Base-by-base conservation (phyloP, 2,113 vertebrate species). In the Chaetodon auriga region DNA sequence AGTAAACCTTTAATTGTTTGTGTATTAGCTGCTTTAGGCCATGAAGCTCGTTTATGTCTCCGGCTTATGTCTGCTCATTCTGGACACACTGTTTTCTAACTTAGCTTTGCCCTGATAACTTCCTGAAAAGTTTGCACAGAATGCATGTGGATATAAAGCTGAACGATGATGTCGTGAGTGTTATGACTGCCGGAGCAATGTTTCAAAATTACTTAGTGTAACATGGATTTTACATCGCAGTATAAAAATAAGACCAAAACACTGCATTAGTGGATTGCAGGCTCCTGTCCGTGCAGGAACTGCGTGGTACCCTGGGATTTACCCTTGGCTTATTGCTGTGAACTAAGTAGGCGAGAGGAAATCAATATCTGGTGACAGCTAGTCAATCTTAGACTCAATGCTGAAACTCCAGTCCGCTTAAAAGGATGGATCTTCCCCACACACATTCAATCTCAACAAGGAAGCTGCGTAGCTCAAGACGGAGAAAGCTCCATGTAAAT, bases 311-410 rank as follows among this genome's bases (percentile, higher is more conserved):
- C 75, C 60, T 78, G 83, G 86, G 89, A 89, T 89, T 92, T 88
- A 88, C 81, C 76, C 73, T 84, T 73, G 73, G 90, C 80, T 88
- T 88, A 87, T 91, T 92, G 85, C 91, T 92, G 80, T 90, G 71
- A 92, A 92, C 87, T 89, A 92, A 90, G 87, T 88, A 91, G 89
- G 87, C 48, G 30, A 88, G 91, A 90, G 83, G 83, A 93, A 92
- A 92, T 94, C 91, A 91, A 92, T 92, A 90, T 87, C 73, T 89
- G 86, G 81, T 89, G 92, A 91, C 86, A 90, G 92, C 66, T 90
- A 92, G 90, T 94, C 91, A 93, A 93, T 94, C 88, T 91, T 43
- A 57, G 68, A 91, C 89, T 91, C 86, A 87, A 89, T 86, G 84
- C 80, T 73, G 86, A 79, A 89, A 92, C 86, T 91, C 87, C 60